Conservation (phyloP, 2,113 vertebrate species). For the Platysteira castanea region DNA sequence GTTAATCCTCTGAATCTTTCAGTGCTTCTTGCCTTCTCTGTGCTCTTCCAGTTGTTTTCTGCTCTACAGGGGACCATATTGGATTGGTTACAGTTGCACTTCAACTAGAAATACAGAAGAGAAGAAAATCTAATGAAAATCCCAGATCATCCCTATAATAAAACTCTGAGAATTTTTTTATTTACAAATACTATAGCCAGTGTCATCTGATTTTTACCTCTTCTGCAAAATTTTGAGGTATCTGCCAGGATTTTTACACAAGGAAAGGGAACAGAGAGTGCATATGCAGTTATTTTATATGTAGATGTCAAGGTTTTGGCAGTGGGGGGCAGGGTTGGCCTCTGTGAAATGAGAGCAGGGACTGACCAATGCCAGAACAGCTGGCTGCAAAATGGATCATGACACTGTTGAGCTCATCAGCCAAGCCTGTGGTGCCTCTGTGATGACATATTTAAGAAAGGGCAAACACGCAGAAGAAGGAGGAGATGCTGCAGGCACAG, state of each 20-base stretch:
- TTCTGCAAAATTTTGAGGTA: not conserved
- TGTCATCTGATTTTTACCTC: not conserved
- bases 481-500: not conserved
- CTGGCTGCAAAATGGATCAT: not conserved
- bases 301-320: not conserved
- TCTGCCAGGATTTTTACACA: not conserved
- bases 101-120: not conserved
- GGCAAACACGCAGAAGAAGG: too few relatives aligned
- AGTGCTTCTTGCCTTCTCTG: not conserved
- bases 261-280: not conserved
- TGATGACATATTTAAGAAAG: not conserved
- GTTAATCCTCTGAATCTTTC: not conserved
- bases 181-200: not conserved
- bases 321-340: rapidly evolving
- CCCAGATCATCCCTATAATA: not conserved
- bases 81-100: not conserved
- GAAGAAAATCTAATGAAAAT: not conserved
- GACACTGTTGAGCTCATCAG: not conserved
- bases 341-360: not conserved
- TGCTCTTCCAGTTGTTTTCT: not conserved
- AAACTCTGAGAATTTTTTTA: not conserved
- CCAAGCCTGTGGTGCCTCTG: not conserved
- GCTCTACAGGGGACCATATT: not conserved
- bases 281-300: not conserved
- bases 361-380: not conserved